Percentiles rank a stretch among this genome's conserved stretches.
These are phyloP conservation scores for Gobio gobio DNA, from an alignment of 2,113 vertebrate species.

Conservation along the genomic window DNA sequence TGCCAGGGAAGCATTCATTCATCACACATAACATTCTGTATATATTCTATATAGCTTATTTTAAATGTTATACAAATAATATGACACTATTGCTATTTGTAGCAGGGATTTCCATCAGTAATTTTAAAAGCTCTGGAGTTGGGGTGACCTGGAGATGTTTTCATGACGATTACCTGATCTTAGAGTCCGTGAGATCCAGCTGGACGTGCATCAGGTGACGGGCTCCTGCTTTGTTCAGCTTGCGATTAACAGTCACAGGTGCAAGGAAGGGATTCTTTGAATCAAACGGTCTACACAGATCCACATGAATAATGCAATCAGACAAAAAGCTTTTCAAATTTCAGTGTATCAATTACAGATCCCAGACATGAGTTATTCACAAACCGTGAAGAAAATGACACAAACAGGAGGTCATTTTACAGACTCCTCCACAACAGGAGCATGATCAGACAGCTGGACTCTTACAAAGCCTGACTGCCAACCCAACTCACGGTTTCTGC, in stretches of 20 bases:
- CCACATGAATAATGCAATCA: neutral
- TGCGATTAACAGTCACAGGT: constrained; percentile 77
- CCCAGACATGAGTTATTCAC: neutral
- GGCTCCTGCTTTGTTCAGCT: constrained; percentile 81
- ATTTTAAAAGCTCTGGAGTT: neutral
- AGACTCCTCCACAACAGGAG: neutral
- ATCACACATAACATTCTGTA: neutral
- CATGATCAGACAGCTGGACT: neutral
- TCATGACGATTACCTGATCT: constrained; percentile 79
- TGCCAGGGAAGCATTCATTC: constrained; percentile 45
- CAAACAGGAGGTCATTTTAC: neutral
- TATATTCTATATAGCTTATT: neutral
- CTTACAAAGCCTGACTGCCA: neutral
- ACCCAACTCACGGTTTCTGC: constrained; percentile 84
- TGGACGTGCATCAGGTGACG: constrained; percentile 86
- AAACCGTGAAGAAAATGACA: neutral
- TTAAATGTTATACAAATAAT: neutral
- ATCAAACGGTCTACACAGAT: constrained; percentile 79
- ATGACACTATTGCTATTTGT: neutral
- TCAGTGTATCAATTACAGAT: neutral
- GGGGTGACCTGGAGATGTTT: neutral
- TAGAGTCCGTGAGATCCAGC: constrained; percentile 83
- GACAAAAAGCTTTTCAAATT: neutral
- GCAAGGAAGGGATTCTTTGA: constrained; percentile 88
- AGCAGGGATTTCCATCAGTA: neutral